Evolutionary conservation across 2,888 invertebrate species (phyloP), one percentile per base, ranked within the genome.

Genomic region (Eupithecia insigniata): DNA sequence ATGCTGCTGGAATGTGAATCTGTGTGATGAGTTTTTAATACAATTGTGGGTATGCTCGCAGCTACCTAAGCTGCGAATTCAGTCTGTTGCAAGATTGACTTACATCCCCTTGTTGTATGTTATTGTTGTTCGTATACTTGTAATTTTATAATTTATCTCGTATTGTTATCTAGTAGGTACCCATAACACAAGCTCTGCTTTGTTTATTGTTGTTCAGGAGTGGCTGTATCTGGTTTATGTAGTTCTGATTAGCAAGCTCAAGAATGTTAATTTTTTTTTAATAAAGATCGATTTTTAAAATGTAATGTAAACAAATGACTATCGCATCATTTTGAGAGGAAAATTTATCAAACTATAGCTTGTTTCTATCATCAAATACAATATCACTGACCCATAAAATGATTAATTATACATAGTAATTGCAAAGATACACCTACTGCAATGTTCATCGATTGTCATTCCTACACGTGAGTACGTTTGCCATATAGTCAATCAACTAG

Each of bases 401-500:
- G n/a, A n/a, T n/a, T n/a, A n/a, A n/a, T 8, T n/a, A 1, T 39
- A 39, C 6, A 0, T 43, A 5, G 18, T 46, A 7, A 46, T 22
- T 51, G 2, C 51, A 22, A 7, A 51, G 22, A 3, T 51, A 2
- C 7, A n/a, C n/a, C n/a, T 43, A 22, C 46, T 46, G n/a, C n/a
- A 22, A 22, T 10, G n/a, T n/a, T 10, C n/a, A 22, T 22, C 51
- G 10, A 22, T 1, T 51, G 22, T 51, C 58, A 28, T 43, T 16
- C 39, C n/a, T n/a, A 46, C 46, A 51, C 46, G 22, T 46, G n/a
- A n/a, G 3, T 16, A 39, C 18, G 43, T 18, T 43, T 43, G 43
- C n/a, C 43, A 43, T 58, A 60, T 30, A 30, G 60, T 30, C 60
- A 58, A 58, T 58, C 82, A 87, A 89, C 86, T 85, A 85, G 84